phyloP scores from a whole-genome alignment of 1,140 invertebrate genomes.

The Calycopis cecrops region DNA sequence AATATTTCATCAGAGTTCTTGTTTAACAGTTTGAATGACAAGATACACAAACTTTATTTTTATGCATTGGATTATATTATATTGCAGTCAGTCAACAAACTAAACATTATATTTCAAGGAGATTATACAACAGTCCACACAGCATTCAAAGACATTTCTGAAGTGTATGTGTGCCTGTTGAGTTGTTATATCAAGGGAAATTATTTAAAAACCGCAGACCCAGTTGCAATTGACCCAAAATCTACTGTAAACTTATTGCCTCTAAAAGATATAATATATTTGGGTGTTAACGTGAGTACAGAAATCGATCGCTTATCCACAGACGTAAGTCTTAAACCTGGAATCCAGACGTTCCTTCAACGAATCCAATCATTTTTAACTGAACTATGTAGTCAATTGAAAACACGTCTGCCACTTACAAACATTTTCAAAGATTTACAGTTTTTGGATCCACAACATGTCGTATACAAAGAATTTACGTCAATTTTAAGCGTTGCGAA shows the following conservation, averaged over 20 bases:
- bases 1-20: slow-evolving; percentile 16
- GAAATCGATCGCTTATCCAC: too few species aligned
- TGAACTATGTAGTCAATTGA: slow-evolving; percentile 21
- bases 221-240: too few species aligned
- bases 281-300: too few species aligned
- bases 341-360: too few species aligned
- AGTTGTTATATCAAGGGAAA: too few species aligned
- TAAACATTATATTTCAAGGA: slow-evolving; percentile 33
- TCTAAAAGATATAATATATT: too few species aligned
- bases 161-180: slow-evolving; percentile 20
- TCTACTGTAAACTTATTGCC: too few species aligned
- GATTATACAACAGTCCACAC: slow-evolving; percentile 24
- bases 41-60: slow-evolving; percentile 17
- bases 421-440: too few species aligned
- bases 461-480: slow-evolving; percentile 44
- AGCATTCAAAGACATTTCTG: slow-evolving; percentile 25
- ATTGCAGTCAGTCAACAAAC: slow-evolving; percentile 31
- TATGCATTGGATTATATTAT: slow-evolving; percentile 17
- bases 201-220: too few species aligned
- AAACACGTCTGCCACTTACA: slow-evolving; percentile 23
- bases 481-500: slow-evolving; percentile 11
- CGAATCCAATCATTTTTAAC: slow-evolving; percentile 16
- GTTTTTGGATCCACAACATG: too few species aligned
- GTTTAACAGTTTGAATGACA: slow-evolving; percentile 11
- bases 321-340: too few species aligned